A percentile compares a stretch with the other conserved stretches of the same genome.
These are phyloP conservation scores for Melanaphis sacchari DNA, from an alignment of 1,140 invertebrate species.

Conservation along the genomic window DNA sequence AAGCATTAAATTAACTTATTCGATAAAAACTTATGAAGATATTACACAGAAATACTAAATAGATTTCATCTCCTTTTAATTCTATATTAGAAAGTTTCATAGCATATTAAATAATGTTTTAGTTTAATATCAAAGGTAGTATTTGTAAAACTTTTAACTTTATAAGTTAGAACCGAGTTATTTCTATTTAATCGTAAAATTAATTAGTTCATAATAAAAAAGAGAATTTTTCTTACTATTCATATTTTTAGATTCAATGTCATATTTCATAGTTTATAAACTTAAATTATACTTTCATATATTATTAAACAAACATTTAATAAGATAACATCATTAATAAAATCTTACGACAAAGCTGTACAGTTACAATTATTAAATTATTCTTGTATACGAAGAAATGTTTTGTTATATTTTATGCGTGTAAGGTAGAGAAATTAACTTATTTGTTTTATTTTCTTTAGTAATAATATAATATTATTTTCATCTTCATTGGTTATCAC, in stretches of 20 bases:
- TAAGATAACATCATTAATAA: too few species aligned
- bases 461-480: too few species aligned
- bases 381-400: neutral
- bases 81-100: neutral
- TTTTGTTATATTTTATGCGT: neutral
- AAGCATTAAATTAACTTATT: neutral
- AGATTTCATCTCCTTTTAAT: neutral
- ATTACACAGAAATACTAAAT: neutral
- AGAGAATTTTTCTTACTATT: neutral
- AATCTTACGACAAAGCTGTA: neutral
- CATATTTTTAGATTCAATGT: neutral
- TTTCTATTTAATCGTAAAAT: neutral
- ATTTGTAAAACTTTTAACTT: neutral
- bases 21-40: constrained; percentile 15
- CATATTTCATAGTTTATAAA: neutral
- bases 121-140: neutral
- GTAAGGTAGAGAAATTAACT: neutral
- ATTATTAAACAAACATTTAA: too few species aligned
- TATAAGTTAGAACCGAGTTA: neutral
- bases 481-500: too few species aligned
- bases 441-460: neutral
- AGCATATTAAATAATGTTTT: neutral
- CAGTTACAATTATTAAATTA: neutral
- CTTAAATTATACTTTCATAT: neutral
- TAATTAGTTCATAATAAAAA: neutral